These are phyloP conservation scores for Oasisia sp. DNA, from an alignment of 2,888 invertebrate species.

Conservation along the genomic window DNA sequence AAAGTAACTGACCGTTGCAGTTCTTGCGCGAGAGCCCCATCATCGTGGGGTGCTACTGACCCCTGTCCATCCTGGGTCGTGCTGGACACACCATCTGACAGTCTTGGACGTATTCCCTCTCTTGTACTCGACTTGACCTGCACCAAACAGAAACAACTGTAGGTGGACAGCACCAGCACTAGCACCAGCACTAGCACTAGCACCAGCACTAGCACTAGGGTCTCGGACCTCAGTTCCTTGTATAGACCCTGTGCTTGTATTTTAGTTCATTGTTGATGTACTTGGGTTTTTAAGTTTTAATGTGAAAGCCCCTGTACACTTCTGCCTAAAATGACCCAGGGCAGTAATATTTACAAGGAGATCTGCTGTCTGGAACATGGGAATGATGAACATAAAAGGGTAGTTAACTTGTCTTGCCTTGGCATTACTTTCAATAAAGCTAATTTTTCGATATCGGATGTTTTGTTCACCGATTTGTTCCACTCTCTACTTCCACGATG, in stretches of 20 bases:
- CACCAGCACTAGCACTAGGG: neutral
- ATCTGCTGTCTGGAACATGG: too few species aligned
- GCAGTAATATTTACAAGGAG: too few species aligned
- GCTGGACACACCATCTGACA: slow-evolving; percentile 2
- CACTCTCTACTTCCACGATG: neutral
- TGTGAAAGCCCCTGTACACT: too few species aligned
- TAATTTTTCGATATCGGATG: neutral
- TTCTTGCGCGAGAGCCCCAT: neutral
- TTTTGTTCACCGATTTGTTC: neutral
- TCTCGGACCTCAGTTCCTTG: neutral
- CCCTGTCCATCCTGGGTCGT: neutral
- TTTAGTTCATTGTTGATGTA: too few species aligned
- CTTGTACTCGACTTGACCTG: neutral
- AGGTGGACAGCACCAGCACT: too few species aligned
- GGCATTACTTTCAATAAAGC: too few species aligned
- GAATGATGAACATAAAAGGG: too few species aligned
- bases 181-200: neutral
- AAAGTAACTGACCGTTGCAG: neutral
- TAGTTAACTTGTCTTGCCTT: too few species aligned
- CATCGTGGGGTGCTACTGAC: neutral
- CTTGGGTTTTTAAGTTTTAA: too few species aligned
- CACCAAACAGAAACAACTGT: neutral
- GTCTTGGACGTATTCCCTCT: neutral
- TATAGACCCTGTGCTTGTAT: too few species aligned
- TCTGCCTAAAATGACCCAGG: too few species aligned